Evolutionary conservation across 2,888 invertebrate species (phyloP), one percentile per base, ranked within the genome.

Genomic region (Lasioglossum lativentre): DNA sequence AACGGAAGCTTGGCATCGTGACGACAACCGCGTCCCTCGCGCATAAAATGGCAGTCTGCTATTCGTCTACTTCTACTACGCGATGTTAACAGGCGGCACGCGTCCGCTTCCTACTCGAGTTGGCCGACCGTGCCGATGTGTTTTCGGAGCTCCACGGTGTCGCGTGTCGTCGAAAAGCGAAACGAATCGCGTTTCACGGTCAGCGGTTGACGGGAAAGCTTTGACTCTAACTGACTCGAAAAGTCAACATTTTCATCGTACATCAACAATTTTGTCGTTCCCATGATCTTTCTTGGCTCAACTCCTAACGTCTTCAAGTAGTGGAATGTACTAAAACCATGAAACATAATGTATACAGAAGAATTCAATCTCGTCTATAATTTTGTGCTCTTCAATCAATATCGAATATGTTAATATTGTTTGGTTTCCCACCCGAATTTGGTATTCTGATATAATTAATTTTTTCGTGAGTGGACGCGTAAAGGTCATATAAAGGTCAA

Each of bases 1-100:
- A 82, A 74, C 80, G 86, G 80, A 86, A 85, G 70, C 73, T 19
- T 66, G 83, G 83, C 80, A 45, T 38, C 76, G 76, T 59, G 83
- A 45, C 76, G 79, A 77, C 79, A 70, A 42, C 40, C 85, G 75
- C 72, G 76, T 76, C 80, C 42, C 73, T 38, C 40, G 63, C 52
- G n/a, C 81, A 63, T 83, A 82, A 83, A 83, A 77, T 74, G 72
- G 45, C 66, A 73, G 71, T 66, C 34, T 70, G 74, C 52, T 78
- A 10, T n/a, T 27, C 73, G 30, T 45, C 56, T n/a, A n/a, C 47
- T 47, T 45, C 56, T n/a, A n/a, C 47, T 47, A 27, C 80, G 74
- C 63, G 12, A 42, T 2, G 79, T 68, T 74, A 85, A 85, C 78
- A 56, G 78, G 59, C 68, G 56, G 45, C 83, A 82, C 82, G 82